phyloP scores from a whole-genome alignment of 2,797 vertebrate genomes.

The Sebastes aleutianus region DNA sequence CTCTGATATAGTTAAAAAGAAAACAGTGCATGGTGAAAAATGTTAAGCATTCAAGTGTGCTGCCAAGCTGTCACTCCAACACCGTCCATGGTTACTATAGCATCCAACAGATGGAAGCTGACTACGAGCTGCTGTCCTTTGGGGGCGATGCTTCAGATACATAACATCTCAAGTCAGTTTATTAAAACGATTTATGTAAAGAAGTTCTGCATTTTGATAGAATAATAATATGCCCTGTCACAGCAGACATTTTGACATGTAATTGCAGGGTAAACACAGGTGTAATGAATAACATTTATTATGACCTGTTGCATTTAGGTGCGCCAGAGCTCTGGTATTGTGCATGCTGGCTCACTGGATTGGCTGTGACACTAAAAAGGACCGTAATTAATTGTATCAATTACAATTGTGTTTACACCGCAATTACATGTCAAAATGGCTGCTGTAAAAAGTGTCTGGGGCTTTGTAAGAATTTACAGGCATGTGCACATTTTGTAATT shows the following conservation, averaged over 20 bases:
- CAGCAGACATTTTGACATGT: no score
- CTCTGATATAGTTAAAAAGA: background rate
- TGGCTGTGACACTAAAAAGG: no score
- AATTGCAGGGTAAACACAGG: no score
- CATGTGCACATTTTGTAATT: background rate
- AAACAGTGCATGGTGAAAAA: slow-evolving; percentile 22
- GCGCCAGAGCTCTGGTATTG: no score
- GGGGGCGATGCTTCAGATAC: slow-evolving; percentile 5
- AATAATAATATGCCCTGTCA: background rate
- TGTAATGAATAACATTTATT: no score
- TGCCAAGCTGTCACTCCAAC: slow-evolving; percentile 49
- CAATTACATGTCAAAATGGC: background rate
- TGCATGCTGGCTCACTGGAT: no score
- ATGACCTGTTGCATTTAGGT: no score
- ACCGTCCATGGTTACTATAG: slow-evolving; percentile 34
- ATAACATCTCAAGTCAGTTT: slow-evolving; percentile 12
- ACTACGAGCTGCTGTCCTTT: slow-evolving; percentile 37
- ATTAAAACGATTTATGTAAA: background rate
- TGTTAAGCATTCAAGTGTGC: slow-evolving; percentile 20
- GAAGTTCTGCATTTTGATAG: background rate
- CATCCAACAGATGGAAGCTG: slow-evolving; percentile 64
- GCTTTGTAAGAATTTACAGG: background rate
- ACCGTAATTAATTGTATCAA: no score
- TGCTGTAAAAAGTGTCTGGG: no score
- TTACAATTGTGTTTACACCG: background rate